Percentiles rank a stretch among this genome's conserved stretches.
Conservation (phyloP, 1,140 invertebrate species). For the Scylla paramamosain region DNA sequence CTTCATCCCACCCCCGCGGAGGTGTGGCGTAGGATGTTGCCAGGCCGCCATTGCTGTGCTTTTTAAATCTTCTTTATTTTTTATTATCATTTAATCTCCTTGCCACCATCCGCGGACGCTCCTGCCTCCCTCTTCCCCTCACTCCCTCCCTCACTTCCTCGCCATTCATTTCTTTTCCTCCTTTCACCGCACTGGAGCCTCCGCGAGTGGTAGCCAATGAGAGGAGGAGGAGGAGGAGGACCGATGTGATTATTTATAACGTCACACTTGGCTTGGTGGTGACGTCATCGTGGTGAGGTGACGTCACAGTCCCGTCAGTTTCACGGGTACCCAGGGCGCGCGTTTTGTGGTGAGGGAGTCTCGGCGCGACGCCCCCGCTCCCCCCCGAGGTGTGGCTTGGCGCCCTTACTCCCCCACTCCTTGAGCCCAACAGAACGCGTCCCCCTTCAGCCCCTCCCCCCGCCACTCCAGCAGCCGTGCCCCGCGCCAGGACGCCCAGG, state of each 20-base stretch:
- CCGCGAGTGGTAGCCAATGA: neutral
- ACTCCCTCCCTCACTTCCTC: neutral
- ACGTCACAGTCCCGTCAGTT: conserved; percentile 48
- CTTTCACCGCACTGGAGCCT: neutral
- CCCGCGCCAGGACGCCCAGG: neutral
- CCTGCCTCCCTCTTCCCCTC: neutral
- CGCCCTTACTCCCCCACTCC: conserved; percentile 51
- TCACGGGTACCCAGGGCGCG: conserved; percentile 45
- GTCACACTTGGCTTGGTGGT: neutral
- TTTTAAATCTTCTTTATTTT: too few relatives aligned
- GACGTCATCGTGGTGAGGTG: conserved; percentile 24
- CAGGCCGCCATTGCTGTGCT: neutral
- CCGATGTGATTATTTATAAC: neutral
- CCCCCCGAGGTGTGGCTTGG: conserved; percentile 14
- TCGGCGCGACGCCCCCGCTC: conserved; percentile 17
- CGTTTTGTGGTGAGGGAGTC: conserved; percentile 68
- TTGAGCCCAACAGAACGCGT: conserved; percentile 73
- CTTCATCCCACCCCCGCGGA: neutral
- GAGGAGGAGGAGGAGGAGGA: neutral
- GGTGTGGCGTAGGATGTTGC: neutral
- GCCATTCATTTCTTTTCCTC: neutral
- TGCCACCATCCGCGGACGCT: neutral
- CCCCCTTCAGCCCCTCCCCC: neutral
- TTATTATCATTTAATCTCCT: neutral
- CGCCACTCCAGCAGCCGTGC: conserved; percentile 11